Evolutionary conservation across 2,113 vertebrate species (phyloP).

Genomic region (Crotalus tigris): DNA sequence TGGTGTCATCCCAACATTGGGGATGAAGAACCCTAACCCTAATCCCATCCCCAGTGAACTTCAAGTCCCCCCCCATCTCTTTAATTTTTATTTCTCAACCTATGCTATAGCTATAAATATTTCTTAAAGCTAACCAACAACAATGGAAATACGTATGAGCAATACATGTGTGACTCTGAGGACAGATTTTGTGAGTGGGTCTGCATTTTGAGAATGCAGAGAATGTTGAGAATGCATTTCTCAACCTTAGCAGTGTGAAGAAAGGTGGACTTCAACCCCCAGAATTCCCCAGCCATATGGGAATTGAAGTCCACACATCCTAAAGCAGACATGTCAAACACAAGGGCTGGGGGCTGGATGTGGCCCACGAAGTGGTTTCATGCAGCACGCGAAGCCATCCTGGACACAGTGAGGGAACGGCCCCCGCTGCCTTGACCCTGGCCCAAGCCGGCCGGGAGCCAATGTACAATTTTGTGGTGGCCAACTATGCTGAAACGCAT

Average conservation of each 20-base stretch:
- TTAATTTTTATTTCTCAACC: background rate
- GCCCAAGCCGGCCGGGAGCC: no score
- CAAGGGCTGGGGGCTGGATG: no score
- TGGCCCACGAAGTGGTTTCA: no score
- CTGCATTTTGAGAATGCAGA: background rate
- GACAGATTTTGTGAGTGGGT: background rate
- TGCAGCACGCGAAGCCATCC: no score
- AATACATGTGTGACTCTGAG: background rate
- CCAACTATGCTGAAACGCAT: no score
- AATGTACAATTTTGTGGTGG: no score
- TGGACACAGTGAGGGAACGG: no score
- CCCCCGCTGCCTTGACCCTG: no score
- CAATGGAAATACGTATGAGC: accelerated
- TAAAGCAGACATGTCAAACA: background rate
- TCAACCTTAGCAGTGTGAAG: background rate
- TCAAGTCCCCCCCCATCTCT: background rate
- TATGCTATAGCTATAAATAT: background rate
- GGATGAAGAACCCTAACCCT: background rate
- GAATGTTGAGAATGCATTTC: background rate
- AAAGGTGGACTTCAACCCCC: background rate
- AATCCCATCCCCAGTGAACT: background rate
- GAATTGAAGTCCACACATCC: background rate
- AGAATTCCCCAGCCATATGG: background rate
- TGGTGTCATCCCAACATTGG: accelerated
- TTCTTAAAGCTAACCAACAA: background rate